Evolutionary conservation across 2,888 invertebrate genomes (phyloP).

Genomic region (Aleiodes leptofemur): DNA sequence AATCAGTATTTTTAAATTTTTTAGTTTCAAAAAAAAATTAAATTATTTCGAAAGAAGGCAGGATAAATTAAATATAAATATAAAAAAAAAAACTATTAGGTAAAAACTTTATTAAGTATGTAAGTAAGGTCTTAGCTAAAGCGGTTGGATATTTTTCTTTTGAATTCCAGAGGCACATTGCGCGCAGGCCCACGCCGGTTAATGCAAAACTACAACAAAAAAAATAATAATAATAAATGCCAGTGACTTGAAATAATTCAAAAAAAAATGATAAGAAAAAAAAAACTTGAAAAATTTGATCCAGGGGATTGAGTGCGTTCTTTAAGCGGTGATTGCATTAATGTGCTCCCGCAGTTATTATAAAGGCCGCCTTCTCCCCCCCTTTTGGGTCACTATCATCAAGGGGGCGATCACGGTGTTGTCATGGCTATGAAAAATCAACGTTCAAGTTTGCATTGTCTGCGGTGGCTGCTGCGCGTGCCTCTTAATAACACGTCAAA

Average conservation of each 20-base stretch:
- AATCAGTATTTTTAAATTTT: not conserved
- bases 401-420: conserved; percentile 9
- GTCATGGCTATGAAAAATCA: conserved; percentile 42
- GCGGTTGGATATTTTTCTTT: conserved; percentile 75
- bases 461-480: conserved; percentile 76
- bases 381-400: not conserved
- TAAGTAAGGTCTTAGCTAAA: conserved; percentile 62
- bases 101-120: conserved; percentile 6
- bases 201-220: conserved; percentile 70
- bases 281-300: not conserved
- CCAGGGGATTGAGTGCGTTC: not conserved
- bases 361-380: conserved; percentile 9
- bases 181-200: conserved; percentile 75
- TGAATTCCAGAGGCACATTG: conserved; percentile 76
- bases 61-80: too few species aligned
- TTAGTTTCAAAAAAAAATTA: not conserved
- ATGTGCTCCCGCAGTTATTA: not conserved
- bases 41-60: not conserved
- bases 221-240: conserved; percentile 18
- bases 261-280: not conserved
- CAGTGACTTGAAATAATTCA: conserved; percentile 6
- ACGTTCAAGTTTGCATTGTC: conserved; percentile 74
- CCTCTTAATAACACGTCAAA: conserved; percentile 62
- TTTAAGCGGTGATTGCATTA: not conserved
- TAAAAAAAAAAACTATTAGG: not conserved